phyloP scores from a whole-genome alignment of 2,888 invertebrate genomes.

The Drosophila putrida region DNA sequence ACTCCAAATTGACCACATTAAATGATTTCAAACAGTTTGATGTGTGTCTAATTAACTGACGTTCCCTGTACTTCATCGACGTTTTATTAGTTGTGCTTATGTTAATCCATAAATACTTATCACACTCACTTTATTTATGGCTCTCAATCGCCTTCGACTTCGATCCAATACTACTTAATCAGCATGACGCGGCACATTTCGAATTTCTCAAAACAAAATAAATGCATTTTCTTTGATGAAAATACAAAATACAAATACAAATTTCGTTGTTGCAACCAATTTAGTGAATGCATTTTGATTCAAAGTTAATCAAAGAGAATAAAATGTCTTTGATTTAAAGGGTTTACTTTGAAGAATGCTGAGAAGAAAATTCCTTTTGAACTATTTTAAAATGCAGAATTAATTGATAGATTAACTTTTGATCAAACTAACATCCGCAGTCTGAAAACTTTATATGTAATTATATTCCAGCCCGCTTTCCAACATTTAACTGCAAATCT shows the following conservation, averaged over 20 bases:
- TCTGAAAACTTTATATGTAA: too few species aligned
- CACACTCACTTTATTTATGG: slow-evolving; percentile 21
- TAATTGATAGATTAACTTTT: background rate
- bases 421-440: background rate
- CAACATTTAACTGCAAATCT: too few species aligned
- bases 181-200: slow-evolving; percentile 22
- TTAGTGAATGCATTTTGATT: background rate
- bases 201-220: background rate
- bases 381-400: too few species aligned
- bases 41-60: background rate
- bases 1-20: too few species aligned
- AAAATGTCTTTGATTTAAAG: too few species aligned
- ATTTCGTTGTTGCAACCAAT: background rate
- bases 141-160: slow-evolving; percentile 2
- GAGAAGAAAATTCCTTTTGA: too few species aligned
- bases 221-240: slow-evolving; percentile 13
- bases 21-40: too few species aligned
- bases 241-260: background rate
- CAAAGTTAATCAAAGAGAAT: background rate
- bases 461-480: background rate
- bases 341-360: too few species aligned
- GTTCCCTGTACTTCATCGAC: background rate
- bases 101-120: slow-evolving; percentile 6
- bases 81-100: slow-evolving; percentile 8
- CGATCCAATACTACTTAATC: slow-evolving; percentile 25